A percentile compares a stretch with the other conserved stretches of the same genome.
These are phyloP conservation scores for Hystrix cristata DNA, from an alignment of 2,113 vertebrate genomes.

Conservation along the genomic window DNA sequence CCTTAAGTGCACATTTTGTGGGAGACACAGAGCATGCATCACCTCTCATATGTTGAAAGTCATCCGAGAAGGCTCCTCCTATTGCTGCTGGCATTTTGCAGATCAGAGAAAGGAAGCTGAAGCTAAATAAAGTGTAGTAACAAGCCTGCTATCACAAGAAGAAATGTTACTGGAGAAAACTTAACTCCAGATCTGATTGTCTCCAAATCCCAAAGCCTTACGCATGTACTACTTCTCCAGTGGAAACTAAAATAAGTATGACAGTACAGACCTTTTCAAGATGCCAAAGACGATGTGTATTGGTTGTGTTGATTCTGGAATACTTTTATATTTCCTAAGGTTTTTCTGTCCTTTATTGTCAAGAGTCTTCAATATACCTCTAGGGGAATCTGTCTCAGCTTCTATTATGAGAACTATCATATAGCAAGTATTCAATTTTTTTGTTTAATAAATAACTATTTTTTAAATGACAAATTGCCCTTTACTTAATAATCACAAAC, in stretches of 20 bases:
- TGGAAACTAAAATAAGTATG: not conserved
- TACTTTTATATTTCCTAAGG: not conserved
- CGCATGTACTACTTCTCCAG: not conserved
- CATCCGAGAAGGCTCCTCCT: rapidly evolving
- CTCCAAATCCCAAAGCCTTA: not conserved
- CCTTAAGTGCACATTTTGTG: too few relatives aligned
- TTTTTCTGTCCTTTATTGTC: constrained; percentile 16
- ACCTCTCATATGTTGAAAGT: rapidly evolving
- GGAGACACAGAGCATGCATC: rapidly evolving
- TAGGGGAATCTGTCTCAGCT: not conserved
- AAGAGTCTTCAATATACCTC: not conserved
- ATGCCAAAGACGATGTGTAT: not conserved
- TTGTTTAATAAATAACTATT: constrained; percentile 73
- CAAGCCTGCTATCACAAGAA: not conserved
- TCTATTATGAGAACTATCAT: not conserved
- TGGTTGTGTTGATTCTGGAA: not conserved
- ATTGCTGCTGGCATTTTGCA: not conserved
- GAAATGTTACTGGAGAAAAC: not conserved
- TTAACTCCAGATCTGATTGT: not conserved
- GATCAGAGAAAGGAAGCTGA: not conserved
- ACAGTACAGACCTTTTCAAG: not conserved
- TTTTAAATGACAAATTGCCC: constrained; percentile 68
- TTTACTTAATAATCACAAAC: constrained; percentile 79
- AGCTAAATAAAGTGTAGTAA: not conserved
- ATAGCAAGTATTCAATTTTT: not conserved